Base-by-base conservation (phyloP, 2,888 invertebrate genomes). In the Caenorhabditis sp. region DNA sequence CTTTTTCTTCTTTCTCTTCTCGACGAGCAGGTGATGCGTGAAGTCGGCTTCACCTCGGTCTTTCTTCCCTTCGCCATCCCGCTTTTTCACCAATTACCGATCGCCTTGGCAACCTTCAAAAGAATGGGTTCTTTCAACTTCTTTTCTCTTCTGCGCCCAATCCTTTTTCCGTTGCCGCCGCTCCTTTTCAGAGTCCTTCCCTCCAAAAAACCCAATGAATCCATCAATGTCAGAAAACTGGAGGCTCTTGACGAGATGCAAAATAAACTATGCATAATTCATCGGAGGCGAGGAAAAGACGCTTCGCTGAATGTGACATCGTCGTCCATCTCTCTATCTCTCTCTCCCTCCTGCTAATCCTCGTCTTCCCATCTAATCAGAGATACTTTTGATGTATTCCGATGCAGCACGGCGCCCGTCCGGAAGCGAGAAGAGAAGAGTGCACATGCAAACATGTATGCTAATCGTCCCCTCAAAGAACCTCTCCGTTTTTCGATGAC, bases 201-300 rank as follows among this genome's bases (percentile, higher is more conserved):
- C 5, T 9, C 18, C 13, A 18, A 47, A 47, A 20, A 70, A 61
- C 50, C 44, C 70, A 60, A 71, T 71, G 70, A 71, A 70, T 70
- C 70, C 61, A 70, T 70, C 70, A 70, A 53, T 56, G 58, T 70
- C 60, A 51, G 37, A 60, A 70, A 53, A 70, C 47, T 47, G 47
- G 47, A 47, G 47, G 47, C 47, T 47, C 20, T 47, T 47, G 47
- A 47, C 47, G 47, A 47, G 47, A 47, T 47, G 47, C 47, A 47
- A 47, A 47, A 47, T 74, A 74, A 74, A 65, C 72, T 74, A 74
- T 74, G 64, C 65, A 74, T 74, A 74, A 74, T 74, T 74, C 62
- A 74, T 74, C 51, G 69, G 51, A 18, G 50, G 37, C 60, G 60
- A 56, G 56, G 13, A 32, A 26, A 65, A 64, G 64, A 67, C 37